Base-by-base conservation (phyloP, 2,888 invertebrate genomes). In the Pristionchus arcanus region DNA sequence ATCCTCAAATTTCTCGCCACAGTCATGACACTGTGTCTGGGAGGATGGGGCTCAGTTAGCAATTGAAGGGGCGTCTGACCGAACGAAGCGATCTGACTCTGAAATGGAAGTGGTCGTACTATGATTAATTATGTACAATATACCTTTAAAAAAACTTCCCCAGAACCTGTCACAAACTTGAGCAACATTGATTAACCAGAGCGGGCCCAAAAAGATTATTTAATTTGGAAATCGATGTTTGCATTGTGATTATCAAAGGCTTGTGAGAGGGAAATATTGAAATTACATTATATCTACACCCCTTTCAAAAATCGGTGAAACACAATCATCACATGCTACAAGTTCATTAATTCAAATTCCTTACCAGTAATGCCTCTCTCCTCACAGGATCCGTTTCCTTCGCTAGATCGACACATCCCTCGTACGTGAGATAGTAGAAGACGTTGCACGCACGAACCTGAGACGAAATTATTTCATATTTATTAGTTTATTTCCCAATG, bases 371-470 rank as follows among this genome's bases (percentile, higher is more conserved):
- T n/a, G 59, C 63, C 59, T 85, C 59, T 85, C 34, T 28, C 31
- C 63, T 28, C n/a, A 89, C 89, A 4, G 89, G 89, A 81, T 89
- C 89, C 21, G 81, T 77, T 16, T 96, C 63, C 68, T 74, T 37
- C 90, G 98, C 98, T 93, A 99, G 96, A 90, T 99, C 97, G 2
- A 98, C 98, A 92, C 97, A 98, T 89, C 99, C 99, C 96, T 99
- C 99, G 96, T 99, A 99, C 0, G 99, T 99, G 91, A 99, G 96
- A 96, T 99, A 99, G 96, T 99, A 99, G 96, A 99, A 99, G 31
- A 99, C 98, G 96, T 99, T 99, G 31, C 98, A 98, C 2, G 99
- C 98, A 89, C 99, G 96, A 66, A 99, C 97, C 93, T 92, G 55
- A 28, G 91, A 90, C 31, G 7, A 37, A 34, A 21, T 7, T 7